These are phyloP conservation scores for Morpho deidamia DNA, from an alignment of 2,888 invertebrate species.

Conservation along the genomic window DNA sequence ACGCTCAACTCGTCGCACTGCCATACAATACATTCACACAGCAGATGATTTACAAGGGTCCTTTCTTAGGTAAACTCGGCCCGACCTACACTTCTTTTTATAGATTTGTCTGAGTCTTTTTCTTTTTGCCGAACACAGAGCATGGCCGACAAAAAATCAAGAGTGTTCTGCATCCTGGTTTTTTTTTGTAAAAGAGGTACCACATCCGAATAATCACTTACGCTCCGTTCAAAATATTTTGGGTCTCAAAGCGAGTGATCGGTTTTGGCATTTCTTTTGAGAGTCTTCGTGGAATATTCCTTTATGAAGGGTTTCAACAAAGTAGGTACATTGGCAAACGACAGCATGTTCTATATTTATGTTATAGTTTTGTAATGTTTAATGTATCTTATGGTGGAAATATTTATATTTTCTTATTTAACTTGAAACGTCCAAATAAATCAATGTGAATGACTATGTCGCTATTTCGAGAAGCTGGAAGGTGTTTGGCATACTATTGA, in stretches of 20 bases:
- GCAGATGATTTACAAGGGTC: constrained; percentile 77
- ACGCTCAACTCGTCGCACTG: constrained; percentile 58
- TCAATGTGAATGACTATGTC: constrained; percentile 54
- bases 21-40: constrained; percentile 70
- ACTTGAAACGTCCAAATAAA: constrained; percentile 39
- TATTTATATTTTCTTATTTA: constrained; percentile 5
- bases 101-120: constrained; percentile 68
- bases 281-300: constrained; percentile 56
- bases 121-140: constrained; percentile 68
- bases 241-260: constrained; percentile 61
- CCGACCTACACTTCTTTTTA: constrained; percentile 73
- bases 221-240: constrained; percentile 74
- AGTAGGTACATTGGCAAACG: constrained; percentile 8
- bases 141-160: constrained; percentile 62
- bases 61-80: constrained; percentile 74
- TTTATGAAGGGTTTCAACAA: constrained; percentile 32
- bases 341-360: background rate
- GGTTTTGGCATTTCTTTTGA: constrained; percentile 58
- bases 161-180: constrained; percentile 72
- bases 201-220: constrained; percentile 78
- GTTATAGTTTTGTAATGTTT: background rate
- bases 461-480: constrained; percentile 75
- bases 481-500: constrained; percentile 78
- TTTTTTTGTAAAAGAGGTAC: constrained; percentile 73
- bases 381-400: background rate